These are phyloP conservation scores for Drosophila setosimentum DNA, from an alignment of 2,888 invertebrate genomes.

Conservation along the genomic window DNA sequence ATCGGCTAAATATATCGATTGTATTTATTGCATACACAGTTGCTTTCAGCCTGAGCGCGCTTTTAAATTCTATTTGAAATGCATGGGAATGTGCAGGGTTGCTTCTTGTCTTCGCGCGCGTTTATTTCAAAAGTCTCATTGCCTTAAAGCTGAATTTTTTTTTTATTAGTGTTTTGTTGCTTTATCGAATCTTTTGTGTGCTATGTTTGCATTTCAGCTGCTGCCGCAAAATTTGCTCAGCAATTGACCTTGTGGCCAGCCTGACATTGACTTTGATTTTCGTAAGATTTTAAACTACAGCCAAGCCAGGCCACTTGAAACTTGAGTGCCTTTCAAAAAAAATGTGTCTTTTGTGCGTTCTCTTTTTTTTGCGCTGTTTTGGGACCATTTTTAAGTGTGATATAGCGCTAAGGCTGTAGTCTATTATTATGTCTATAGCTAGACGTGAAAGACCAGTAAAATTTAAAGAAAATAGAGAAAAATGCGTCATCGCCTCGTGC, in stretches of 20 bases:
- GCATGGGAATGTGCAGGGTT: not conserved
- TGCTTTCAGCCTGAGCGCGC: not conserved
- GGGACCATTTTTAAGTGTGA: constrained; percentile 20
- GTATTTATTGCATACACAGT: not conserved
- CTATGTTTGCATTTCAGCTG: constrained; percentile 9
- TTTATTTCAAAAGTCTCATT: not conserved
- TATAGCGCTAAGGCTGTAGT: constrained; percentile 10
- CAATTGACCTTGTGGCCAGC: constrained; percentile 57
- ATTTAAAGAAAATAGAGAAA: constrained; percentile 17
- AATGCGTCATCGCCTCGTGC: constrained; percentile 55
- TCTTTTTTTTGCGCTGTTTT: constrained; percentile 27
- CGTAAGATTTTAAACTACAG: constrained; percentile 41
- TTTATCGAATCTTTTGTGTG: not conserved
- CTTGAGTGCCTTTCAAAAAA: constrained; percentile 41
- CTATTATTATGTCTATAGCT: not conserved
- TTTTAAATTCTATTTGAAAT: not conserved
- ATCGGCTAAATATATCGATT: not conserved
- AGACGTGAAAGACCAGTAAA: constrained; percentile 8
- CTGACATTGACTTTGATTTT: constrained; percentile 60
- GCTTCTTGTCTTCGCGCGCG: not conserved
- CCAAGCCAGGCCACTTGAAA: constrained; percentile 37
- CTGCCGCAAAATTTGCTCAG: constrained; percentile 20
- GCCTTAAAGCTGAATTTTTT: not conserved
- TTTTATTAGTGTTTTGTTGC: too few species aligned
- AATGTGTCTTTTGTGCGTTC: constrained; percentile 60